Evolutionary conservation across 2,113 vertebrate genomes (phyloP), one percentile per base, ranked within the genome.

Genomic region (Lampris incognitus): DNA sequence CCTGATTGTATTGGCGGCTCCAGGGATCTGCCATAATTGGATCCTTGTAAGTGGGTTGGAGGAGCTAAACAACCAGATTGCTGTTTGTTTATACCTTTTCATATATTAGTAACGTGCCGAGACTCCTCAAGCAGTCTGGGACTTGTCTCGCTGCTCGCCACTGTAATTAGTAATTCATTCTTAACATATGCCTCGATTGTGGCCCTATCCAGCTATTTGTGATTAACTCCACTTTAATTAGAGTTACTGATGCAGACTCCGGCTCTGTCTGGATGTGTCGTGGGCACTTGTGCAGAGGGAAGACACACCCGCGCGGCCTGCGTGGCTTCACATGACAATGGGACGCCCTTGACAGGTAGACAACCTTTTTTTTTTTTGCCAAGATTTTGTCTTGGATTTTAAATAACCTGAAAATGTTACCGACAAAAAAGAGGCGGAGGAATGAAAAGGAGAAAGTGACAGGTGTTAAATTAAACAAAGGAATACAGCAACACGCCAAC

Each of bases 51-150:
- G 94, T 94, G 94, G 94, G 92, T 91, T 94, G 94, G 93, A 94
- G 92, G 92, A 94, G 93, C 94, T 94, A 94, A 95, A 94, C 93
- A 94, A 94, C 93, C 94, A 94, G 94, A 94, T 93, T 94, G 94
- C 92, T 94, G 94, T 94, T 94, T 95, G 94, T 95, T 94, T 95
- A 93, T 95, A 94, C 92, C 93, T 94, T 94, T 94, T 94, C 93
- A 93, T 94, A 94, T 93, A 94, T 94, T 92, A 92, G 92, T 93
- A 92, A 94, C 94, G 93, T 94, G 93, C 92, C 83, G 88, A 89
- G 94, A 94, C 89, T 95, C 87, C 91, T 90, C 87, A 91, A 94
- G 93, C 93, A 93, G 92, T 87, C 92, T 91, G 93, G 92, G 92
- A 91, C 90, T 92, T 90, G 92, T 92, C 92, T 93, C 87, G 78